Base-by-base conservation (phyloP, 2,888 invertebrate genomes). In the Gymnocheta viridis region DNA sequence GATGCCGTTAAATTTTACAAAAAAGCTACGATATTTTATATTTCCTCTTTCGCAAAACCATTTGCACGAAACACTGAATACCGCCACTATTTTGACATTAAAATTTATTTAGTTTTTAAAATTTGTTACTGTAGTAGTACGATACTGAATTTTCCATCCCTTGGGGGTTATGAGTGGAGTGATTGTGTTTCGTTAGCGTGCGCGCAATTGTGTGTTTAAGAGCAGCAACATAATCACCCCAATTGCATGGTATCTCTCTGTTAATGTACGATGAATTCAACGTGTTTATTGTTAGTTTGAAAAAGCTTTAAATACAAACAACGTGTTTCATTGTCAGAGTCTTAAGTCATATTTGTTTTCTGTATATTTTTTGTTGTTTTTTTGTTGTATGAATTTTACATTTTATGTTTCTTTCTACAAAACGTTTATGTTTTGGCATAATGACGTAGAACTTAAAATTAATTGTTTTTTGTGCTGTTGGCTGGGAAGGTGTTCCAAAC, bases 401-500 rank as follows among this genome's bases (percentile, higher is more conserved):
- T 69, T 67, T 44, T 64, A 19, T 47, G 24, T 56, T 44, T 67
- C n/a, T 56, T 12, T 47, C 14, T 17, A 54, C 10, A 70, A 32
- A 32, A 49, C 10, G 22, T 22, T 41, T 67, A 54, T 64, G n/a
- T 70, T 70, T 79, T 79, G 74, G 35, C 49, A 60, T 41, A 54
- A 78, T 79, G 78, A 82, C 78, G 82, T 66, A 66, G 56, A 47
- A 41, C 10, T 69, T 29, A n/a, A 51, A 54, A 35, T 49, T n/a
- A 54, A 14, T 66, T 17, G 10, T 27, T 60, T 35, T 49, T 41
- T n/a, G 38, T 35, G 41, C 60, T 76, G 72, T 80, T 35, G 62
- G 51, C 24, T 51, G 32, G 60, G 56, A 35, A 51, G 80, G 49
- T 77, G 70, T 82, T 85, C 81, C 81, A 85, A 85, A 85, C 83